phyloP scores from a whole-genome alignment of 2,797 vertebrate species.

The Scyliorhinus canicula region DNA sequence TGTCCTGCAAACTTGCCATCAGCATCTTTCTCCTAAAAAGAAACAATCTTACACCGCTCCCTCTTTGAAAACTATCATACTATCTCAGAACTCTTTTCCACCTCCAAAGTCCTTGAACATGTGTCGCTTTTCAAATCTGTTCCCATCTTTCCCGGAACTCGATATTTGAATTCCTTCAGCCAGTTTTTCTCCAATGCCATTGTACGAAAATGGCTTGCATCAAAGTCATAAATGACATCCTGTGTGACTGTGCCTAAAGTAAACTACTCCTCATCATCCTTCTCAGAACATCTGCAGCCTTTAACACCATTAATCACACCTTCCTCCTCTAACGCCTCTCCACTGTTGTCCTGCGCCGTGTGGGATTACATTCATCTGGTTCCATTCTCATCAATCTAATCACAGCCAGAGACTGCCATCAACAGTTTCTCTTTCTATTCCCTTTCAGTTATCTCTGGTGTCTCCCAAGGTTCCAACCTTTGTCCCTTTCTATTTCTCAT shows the following conservation, averaged over 20 bases:
- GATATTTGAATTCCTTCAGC: background rate
- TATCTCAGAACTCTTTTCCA: too few relatives aligned
- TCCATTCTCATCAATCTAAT: background rate
- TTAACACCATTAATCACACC: background rate
- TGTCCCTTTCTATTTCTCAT: background rate
- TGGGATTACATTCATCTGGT: background rate
- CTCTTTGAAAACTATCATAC: background rate
- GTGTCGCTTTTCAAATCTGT: background rate
- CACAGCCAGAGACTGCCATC: background rate
- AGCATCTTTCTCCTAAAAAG: background rate
- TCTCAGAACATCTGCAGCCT: background rate
- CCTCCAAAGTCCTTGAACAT: background rate
- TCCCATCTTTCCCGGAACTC: background rate
- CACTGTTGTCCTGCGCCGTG: background rate
- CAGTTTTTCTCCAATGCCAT: background rate
- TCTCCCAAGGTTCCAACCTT: background rate
- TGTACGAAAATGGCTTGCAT: background rate
- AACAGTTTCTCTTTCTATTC: background rate
- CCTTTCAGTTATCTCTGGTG: background rate
- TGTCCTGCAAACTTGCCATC: background rate
- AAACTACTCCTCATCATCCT: background rate
- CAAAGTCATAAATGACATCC: background rate
- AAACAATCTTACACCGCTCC: background rate
- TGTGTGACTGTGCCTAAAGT: background rate
- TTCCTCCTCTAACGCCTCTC: background rate